Evolutionary conservation across 2,113 vertebrate genomes (phyloP).

Genomic region (Ramphastos sulfuratus): DNA sequence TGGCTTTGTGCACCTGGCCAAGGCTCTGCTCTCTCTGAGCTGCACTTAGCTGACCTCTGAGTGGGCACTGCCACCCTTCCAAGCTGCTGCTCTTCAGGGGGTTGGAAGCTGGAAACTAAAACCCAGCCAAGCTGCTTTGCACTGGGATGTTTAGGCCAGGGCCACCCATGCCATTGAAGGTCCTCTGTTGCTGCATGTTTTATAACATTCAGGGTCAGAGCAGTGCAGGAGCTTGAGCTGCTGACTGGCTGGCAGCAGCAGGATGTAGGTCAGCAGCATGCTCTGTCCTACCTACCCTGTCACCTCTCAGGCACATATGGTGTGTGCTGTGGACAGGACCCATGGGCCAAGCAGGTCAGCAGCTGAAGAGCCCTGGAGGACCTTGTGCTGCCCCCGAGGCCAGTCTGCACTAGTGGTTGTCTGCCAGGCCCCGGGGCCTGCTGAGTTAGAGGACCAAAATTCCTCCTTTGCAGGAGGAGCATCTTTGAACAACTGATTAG

Average conservation of each 20-base stretch:
- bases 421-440: neutral
- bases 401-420: neutral
- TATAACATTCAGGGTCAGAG: neutral
- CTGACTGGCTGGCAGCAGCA: rapidly evolving
- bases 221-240: neutral
- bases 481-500: rapidly evolving
- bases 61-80: neutral
- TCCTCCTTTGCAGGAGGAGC: neutral
- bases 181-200: rapidly evolving
- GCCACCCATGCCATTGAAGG: neutral
- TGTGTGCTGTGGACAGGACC: neutral
- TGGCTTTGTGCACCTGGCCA: neutral
- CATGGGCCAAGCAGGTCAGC: neutral
- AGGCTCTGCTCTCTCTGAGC: too few species aligned
- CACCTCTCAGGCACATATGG: rapidly evolving
- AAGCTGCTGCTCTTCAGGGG: neutral
- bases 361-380: neutral
- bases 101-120: neutral
- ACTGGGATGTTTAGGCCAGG: neutral
- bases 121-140: neutral
- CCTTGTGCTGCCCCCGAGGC: neutral
- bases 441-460: neutral
- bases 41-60: too few species aligned
- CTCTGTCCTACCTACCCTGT: neutral
- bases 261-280: neutral